Conservation (phyloP, 2,113 vertebrate species). For the Isurus oxyrinchus region DNA sequence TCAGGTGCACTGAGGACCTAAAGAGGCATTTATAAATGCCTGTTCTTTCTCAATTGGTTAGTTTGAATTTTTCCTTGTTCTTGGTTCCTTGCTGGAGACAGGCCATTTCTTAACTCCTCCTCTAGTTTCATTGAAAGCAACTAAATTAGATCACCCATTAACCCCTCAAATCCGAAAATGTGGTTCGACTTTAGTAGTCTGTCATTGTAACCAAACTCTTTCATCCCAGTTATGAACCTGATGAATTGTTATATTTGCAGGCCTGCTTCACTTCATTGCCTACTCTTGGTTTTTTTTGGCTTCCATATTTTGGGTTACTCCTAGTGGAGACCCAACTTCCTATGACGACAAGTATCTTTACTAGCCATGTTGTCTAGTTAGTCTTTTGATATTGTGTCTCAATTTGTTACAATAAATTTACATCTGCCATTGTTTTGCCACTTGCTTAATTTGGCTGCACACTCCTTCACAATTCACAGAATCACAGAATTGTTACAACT, state of each 20-base stretch:
- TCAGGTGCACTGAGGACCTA: too few relatives aligned
- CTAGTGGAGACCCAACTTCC: neutral
- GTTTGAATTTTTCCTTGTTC: neutral
- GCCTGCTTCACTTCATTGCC: neutral
- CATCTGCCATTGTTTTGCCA: neutral
- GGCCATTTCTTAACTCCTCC: neutral
- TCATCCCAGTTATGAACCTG: neutral
- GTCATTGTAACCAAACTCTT: neutral
- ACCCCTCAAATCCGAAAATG: neutral
- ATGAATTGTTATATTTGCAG: neutral
- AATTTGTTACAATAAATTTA: neutral
- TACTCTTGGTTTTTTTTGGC: neutral
- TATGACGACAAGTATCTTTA: neutral
- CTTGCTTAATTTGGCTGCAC: neutral
- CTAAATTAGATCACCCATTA: neutral
- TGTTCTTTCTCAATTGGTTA: too few relatives aligned
- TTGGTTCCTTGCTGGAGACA: neutral
- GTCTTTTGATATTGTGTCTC: neutral
- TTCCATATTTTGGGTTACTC: neutral
- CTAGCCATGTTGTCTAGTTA: neutral
- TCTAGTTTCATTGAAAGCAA: neutral
- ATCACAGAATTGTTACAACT: neutral
- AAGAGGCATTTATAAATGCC: too few relatives aligned
- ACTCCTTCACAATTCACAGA: neutral
- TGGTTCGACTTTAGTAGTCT: too few relatives aligned